Base-by-base conservation (phyloP, 2,797 vertebrate species). In the Nasua narica region DNA sequence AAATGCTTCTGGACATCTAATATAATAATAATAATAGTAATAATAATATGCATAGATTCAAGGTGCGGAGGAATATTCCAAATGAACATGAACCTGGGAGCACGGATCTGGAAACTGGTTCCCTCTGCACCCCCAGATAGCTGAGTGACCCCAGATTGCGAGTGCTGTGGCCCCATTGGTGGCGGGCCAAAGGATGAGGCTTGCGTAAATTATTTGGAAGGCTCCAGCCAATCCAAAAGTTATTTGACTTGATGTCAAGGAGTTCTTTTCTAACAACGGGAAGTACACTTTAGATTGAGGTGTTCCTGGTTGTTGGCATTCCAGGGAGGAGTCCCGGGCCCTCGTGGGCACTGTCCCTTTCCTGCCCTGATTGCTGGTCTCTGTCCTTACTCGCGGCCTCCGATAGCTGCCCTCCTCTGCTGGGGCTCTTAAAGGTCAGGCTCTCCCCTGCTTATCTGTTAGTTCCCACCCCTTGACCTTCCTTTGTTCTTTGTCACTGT, bases 401-500 rank as follows among this genome's bases (percentile, higher is more conserved):
- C 10, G 2, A 7, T 10, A 37, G 2, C 14, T 29, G 14, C 23
- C 25, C 25, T 48, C 37, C 7, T 27, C 2, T 40, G 35, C 21
- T 3, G 35, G 40, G 16, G 23, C 58, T n/a, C 67, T 21, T 5
- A 1, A 2, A 19, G 46, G 7, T 9, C 60, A 35, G 40, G 62
- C 27, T 52, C n/a, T 50, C 54, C 35, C 14, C 40, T 2, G 14
- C 10, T 3, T 35, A 1, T 25, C 43, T 11, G 0, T 25, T 32
- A 23, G 3, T 25, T 35, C 32, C 32, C 0, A 0, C 35, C 76
- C 35, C 62, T 12, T n/a, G n/a, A 1, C 0, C 1, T 9, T 2
- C 32, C 48, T 40, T 1, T 40, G 4, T 72, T 50, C 3, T 9
- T 5, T 5, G 6, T 25, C 69, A 14, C 21, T 3, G 7, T 5